Base-by-base conservation (phyloP, 1,140 invertebrate genomes). In the Atopsyche davidsoni region DNA sequence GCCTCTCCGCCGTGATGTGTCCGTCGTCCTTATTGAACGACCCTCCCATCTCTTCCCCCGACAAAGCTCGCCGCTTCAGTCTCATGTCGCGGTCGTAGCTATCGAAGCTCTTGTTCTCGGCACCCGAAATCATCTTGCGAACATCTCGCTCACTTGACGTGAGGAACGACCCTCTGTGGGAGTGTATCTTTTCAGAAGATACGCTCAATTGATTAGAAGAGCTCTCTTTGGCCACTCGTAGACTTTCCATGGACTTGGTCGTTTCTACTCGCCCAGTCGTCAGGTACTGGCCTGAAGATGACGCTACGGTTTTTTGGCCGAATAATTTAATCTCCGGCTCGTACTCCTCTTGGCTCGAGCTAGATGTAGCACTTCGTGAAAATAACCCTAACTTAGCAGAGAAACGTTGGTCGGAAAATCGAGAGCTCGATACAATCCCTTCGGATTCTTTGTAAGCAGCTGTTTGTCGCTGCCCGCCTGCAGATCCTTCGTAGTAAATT, bases 261-360 rank as follows among this genome's bases (percentile, higher is more conserved):
- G 75, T 77, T 53, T 82, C 78, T 1, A 80, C 79, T 16, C 77
- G 64, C 2, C 72, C 72, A 0, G 79, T 72, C 0, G 78, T 73
- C 28, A 84, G 60, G 55, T 79, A 78, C 34, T 81, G 78, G 4
- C 76, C 76, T 14, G 64, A 61, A 0, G 64, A 67, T 64, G 43
- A 11, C 24, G 68, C 55, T 22, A 65, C 46, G 7, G 70, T 70
- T 23, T 73, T 75, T 40, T 73, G 70, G 10, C 66, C 68, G 17
- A 73, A 65, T 31, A 60, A 53, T 53, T 78, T 72, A 3, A 64
- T 58, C 25, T 77, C 74, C 0, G 73, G 70, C 31, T 79, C 81
- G 55, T 82, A 82, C 40, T 85, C 82, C 58, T 85, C 82, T 59
- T 83, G 81, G 35, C 80, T 82, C 10, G 80, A 83, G 56, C 81